Evolutionary conservation across 2,888 invertebrate species (phyloP).

Genomic region (Thumatha senex): DNA sequence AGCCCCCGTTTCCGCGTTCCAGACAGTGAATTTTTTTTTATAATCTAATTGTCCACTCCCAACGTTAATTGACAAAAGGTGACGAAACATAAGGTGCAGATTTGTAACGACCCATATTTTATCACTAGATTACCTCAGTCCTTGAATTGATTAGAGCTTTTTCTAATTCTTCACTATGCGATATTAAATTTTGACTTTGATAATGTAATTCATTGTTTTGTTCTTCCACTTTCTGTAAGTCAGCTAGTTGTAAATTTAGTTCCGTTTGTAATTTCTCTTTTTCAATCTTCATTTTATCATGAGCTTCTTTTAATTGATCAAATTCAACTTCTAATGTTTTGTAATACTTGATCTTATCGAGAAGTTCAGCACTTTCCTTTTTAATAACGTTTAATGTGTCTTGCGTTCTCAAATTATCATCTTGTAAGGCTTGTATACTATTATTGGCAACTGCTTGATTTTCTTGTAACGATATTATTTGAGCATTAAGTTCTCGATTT

Average conservation of each 20-base stretch:
- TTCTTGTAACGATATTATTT: constrained; percentile 43
- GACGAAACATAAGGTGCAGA: no score
- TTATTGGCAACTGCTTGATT: constrained; percentile 35
- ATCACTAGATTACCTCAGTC: constrained; percentile 49
- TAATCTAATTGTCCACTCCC: no score
- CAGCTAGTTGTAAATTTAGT: constrained; percentile 40
- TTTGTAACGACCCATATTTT: background rate
- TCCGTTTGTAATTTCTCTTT: constrained; percentile 54
- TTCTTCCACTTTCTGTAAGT: constrained; percentile 44
- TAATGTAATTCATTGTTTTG: constrained; percentile 53
- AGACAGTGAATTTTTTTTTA: no score
- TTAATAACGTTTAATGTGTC: constrained; percentile 40
- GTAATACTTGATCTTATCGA: constrained; percentile 50
- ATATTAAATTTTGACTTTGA: constrained; percentile 49
- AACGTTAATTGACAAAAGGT: no score
- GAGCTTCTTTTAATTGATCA: constrained; percentile 43
- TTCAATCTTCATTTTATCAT: constrained; percentile 45
- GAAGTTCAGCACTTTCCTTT: constrained; percentile 54
- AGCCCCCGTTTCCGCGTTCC: no score
- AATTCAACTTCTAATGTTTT: constrained; percentile 51
- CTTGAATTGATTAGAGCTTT: constrained; percentile 54
- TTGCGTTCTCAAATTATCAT: constrained; percentile 48
- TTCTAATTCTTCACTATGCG: constrained; percentile 59
- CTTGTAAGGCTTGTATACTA: constrained; percentile 45
- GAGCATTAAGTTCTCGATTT: constrained; percentile 44